phyloP scores from a whole-genome alignment of 2,113 vertebrate species.

The Misgurnus anguillicaudatus region DNA sequence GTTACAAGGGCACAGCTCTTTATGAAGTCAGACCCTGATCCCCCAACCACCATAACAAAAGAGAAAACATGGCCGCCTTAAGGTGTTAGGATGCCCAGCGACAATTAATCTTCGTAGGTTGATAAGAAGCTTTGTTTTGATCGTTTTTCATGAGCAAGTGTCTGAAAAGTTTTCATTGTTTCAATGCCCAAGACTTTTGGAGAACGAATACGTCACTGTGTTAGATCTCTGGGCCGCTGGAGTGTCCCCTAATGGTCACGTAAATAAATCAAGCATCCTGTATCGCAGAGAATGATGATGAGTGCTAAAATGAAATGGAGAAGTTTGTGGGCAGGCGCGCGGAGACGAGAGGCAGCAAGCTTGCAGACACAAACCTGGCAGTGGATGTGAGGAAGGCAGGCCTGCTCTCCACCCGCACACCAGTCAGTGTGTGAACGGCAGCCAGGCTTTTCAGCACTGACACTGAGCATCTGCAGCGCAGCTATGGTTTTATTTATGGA shows the following conservation, averaged over 20 bases:
- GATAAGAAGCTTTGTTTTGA: conserved; percentile 72
- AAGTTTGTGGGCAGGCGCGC: conserved; percentile 35
- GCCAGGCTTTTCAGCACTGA: conserved; percentile 47
- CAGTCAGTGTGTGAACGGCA: conserved; percentile 55
- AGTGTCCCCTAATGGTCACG: conserved; percentile 51
- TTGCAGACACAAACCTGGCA: conserved; percentile 56
- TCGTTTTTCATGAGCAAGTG: conserved; percentile 65
- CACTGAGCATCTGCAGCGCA: conserved; percentile 18
- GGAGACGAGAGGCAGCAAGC: conserved; percentile 32
- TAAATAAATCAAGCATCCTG: conserved; percentile 52
- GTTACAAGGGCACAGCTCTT: not conserved
- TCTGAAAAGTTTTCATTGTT: conserved; percentile 65
- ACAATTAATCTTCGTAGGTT: conserved; percentile 69
- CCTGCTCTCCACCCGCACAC: conserved; percentile 53
- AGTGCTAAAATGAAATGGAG: conserved; percentile 9
- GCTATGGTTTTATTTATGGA: conserved; percentile 34
- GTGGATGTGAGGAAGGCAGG: conserved; percentile 44
- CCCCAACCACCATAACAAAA: conserved; percentile 61
- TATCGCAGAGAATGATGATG: conserved; percentile 48
- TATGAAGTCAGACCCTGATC: conserved; percentile 4
- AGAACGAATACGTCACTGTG: conserved; percentile 64
- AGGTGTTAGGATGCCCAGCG: conserved; percentile 60
- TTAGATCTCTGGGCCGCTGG: not conserved
- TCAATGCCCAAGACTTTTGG: conserved; percentile 62
- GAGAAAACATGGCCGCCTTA: conserved; percentile 65